phyloP scores from a whole-genome alignment of 2,888 invertebrate species.

The Dermolepida albohirtum region DNA sequence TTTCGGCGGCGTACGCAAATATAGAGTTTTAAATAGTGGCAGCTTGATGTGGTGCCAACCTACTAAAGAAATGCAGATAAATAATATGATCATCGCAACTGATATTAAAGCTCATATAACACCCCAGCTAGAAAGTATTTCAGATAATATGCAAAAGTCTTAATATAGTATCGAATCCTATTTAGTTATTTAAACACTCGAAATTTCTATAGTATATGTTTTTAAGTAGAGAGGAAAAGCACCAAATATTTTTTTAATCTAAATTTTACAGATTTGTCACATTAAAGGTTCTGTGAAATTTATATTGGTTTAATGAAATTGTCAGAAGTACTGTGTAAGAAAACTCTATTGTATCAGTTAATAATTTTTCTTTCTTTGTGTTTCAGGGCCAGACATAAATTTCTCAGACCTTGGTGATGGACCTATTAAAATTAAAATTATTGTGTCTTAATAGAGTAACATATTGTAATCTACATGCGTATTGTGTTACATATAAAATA shows the following conservation, averaged over 20 bases:
- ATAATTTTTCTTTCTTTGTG: conserved; percentile 50
- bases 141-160: conserved; percentile 5
- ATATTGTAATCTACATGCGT: conserved; percentile 7
- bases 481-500: neutral
- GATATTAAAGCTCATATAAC: conserved; percentile 47
- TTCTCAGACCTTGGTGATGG: conserved; percentile 60
- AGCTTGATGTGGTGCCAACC: conserved; percentile 47
- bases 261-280: conserved; percentile 24
- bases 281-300: conserved; percentile 53
- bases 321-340: conserved; percentile 32
- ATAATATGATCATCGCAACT: conserved; percentile 46
- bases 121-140: conserved; percentile 1
- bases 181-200: no score
- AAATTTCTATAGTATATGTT: no score
- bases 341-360: conserved; percentile 16
- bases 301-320: conserved; percentile 48
- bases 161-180: neutral
- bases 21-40: conserved; percentile 45
- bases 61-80: conserved; percentile 44
- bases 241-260: no score
- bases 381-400: conserved; percentile 62
- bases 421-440: conserved; percentile 53
- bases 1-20: conserved; percentile 44
- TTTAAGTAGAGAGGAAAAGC: no score
- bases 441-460: conserved; percentile 22